These are phyloP conservation scores for Drosophila fuyamai DNA, from an alignment of 1,140 invertebrate genomes.

Conservation along the genomic window DNA sequence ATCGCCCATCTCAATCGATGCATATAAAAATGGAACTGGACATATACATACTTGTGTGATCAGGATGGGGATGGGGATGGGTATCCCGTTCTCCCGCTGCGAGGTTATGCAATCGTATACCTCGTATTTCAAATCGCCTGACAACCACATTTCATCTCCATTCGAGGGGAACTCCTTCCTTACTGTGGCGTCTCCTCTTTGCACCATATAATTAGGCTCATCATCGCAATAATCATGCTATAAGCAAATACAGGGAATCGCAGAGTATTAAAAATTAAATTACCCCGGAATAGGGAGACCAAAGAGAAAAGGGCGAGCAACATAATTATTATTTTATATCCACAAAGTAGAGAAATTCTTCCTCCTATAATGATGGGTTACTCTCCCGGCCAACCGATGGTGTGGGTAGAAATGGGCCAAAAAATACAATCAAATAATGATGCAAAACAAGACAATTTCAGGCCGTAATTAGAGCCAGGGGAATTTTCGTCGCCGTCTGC, in stretches of 20 bases:
- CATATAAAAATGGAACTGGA: constrained; percentile 61
- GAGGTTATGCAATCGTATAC: constrained; percentile 70
- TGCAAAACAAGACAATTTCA: constrained; percentile 51
- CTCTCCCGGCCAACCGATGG: constrained; percentile 10
- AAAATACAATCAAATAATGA: constrained; percentile 50
- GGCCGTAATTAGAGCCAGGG: constrained; percentile 56
- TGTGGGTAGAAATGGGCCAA: constrained; percentile 49
- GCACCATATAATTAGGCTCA: constrained; percentile 82
- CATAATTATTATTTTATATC: constrained; percentile 61
- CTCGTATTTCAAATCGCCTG: constrained; percentile 71
- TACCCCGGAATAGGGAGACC: constrained; percentile 41
- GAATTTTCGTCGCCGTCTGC: constrained; percentile 24
- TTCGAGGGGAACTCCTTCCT: constrained; percentile 13
- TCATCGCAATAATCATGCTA: constrained; percentile 80
- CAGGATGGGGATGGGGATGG: neutral
- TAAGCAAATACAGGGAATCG: constrained; percentile 59
- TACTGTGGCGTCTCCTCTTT: constrained; percentile 38
- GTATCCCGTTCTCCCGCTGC: constrained; percentile 55
- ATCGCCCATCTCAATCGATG: constrained; percentile 61
- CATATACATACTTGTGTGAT: constrained; percentile 18
- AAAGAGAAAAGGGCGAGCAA: constrained; percentile 15
- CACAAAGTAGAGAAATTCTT: constrained; percentile 36
- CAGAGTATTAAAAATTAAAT: constrained; percentile 72
- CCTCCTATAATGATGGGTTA: constrained; percentile 20
- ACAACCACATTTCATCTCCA: constrained; percentile 61